phyloP scores from a whole-genome alignment of 2,797 vertebrate species.

The Dromococcyx pavoninus region DNA sequence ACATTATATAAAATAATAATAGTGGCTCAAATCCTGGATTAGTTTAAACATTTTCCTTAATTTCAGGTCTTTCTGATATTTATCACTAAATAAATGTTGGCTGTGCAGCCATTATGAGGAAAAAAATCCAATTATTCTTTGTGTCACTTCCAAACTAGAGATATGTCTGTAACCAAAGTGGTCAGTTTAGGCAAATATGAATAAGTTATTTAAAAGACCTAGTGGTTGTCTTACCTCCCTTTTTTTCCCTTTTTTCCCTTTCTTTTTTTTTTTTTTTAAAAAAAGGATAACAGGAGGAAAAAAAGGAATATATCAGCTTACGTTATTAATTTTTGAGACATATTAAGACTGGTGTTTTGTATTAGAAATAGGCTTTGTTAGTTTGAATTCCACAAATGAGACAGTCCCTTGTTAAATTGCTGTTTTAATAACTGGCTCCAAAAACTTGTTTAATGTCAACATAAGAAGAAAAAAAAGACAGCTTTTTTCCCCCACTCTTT shows the following conservation, averaged over 20 bases:
- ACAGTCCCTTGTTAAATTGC: neutral
- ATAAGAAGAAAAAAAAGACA: neutral
- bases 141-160: neutral
- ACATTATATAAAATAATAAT: neutral
- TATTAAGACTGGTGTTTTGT: neutral
- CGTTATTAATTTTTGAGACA: neutral
- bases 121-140: neutral
- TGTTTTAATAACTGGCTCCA: neutral
- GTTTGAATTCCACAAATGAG: neutral
- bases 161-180: neutral
- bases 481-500: fast-evolving
- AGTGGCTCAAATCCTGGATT: neutral
- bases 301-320: neutral
- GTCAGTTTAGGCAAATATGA: neutral
- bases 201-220: neutral
- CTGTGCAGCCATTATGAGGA: neutral
- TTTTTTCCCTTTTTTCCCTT: neutral
- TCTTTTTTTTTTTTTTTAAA: too few relatives aligned
- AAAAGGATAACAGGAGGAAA: neutral
- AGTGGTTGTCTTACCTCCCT: neutral
- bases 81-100: neutral
- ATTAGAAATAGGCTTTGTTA: neutral
- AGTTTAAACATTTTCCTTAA: neutral
- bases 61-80: neutral
- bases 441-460: neutral